A percentile compares a stretch with the other conserved stretches of the same genome.
Conservation (phyloP, 2,797 vertebrate species). For the Apogon talboti region DNA sequence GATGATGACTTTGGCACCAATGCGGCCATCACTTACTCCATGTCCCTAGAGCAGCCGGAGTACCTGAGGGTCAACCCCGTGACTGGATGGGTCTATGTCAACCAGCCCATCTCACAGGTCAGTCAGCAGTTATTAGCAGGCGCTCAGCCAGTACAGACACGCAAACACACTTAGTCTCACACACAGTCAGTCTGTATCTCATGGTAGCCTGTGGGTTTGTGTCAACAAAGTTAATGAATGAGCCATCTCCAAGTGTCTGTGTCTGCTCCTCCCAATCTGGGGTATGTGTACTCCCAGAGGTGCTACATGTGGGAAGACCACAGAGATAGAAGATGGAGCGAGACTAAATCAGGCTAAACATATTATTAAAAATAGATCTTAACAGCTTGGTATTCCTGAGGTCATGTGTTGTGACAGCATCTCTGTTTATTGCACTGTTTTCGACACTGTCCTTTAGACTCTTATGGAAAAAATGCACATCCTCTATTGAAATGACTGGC, state of each 20-base stretch:
- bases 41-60: conserved; percentile 84
- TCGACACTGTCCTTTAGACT: conserved; percentile 16
- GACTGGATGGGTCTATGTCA: conserved; percentile 92
- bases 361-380: conserved; percentile 52
- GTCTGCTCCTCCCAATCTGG: conserved; percentile 41
- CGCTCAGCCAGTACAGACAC: neutral
- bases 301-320: conserved; percentile 44
- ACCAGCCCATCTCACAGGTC: conserved; percentile 90
- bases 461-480: conserved; percentile 6
- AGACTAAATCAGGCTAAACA: conserved; percentile 51
- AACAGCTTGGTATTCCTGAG: conserved; percentile 38
- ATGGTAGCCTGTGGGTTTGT: conserved; percentile 46
- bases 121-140: conserved; percentile 38
- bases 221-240: conserved; percentile 70
- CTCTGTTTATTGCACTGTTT: conserved; percentile 14
- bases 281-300: conserved; percentile 45
- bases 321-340: conserved; percentile 21
- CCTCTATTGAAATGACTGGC: conserved; percentile 9
- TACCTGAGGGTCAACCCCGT: conserved; percentile 89
- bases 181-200: conserved; percentile 21
- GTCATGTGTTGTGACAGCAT: conserved; percentile 28
- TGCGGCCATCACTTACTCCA: conserved; percentile 87
- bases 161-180: conserved; percentile 7
- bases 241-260: conserved; percentile 55
- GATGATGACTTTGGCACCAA: conserved; percentile 91